Conservation (phyloP, 35 echinoderm and acorn worm species). For the Anneissia japonica region DNA sequence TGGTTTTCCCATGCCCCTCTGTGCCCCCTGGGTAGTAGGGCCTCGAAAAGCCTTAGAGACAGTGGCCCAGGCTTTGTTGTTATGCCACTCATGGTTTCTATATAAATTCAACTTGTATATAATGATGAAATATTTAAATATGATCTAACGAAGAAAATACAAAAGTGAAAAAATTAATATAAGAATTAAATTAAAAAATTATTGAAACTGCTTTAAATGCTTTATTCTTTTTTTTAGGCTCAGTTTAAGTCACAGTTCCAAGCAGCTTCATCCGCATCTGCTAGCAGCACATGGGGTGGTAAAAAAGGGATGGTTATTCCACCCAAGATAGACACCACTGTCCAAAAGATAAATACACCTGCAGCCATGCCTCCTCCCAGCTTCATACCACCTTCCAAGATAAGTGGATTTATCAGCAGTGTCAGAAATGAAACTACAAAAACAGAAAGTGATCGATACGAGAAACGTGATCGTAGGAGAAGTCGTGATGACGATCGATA, state of each 20-base stretch:
- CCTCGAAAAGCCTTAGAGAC: no score
- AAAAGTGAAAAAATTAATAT: no score
- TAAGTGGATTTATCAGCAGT: not conserved
- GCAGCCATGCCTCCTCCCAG: not conserved
- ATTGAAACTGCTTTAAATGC: no score
- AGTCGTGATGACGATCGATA: not conserved
- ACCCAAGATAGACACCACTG: not conserved
- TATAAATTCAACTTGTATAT: no score
- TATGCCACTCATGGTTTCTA: no score
- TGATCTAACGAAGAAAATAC: no score
- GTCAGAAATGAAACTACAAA: not conserved
- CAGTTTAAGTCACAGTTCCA: conserved; percentile 35
- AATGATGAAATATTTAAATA: no score
- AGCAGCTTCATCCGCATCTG: not conserved
- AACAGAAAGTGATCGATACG: not conserved
- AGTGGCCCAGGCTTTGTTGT: no score
- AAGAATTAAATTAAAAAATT: no score
- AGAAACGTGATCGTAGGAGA: not conserved
- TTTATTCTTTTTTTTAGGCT: conserved; percentile 2
- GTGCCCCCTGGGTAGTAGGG: no score
- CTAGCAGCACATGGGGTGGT: not conserved
- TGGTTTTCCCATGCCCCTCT: no score
- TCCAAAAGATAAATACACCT: not conserved
- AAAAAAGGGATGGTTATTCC: conserved; percentile 5
- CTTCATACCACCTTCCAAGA: not conserved